Evolutionary conservation across 2,888 invertebrate genomes (phyloP).

Genomic region (Diarsia dahlii): DNA sequence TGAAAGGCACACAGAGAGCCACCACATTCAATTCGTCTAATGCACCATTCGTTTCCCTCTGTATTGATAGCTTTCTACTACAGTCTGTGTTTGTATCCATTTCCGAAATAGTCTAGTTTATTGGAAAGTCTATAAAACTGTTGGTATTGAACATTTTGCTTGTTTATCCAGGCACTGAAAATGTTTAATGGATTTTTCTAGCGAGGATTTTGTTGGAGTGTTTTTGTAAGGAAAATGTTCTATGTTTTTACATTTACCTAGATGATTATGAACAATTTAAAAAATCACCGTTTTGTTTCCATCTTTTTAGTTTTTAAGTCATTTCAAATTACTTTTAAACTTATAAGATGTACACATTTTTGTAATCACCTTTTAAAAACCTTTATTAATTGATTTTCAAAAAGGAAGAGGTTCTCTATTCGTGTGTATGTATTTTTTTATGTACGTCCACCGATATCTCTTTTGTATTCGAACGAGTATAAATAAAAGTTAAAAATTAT

Average conservation of each 20-base stretch:
- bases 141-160: slow-evolving; percentile 37
- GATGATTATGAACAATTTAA: background rate
- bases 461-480: no score
- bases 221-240: background rate
- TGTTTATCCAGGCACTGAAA: slow-evolving; percentile 31
- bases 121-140: slow-evolving; percentile 43
- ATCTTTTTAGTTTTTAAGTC: no score
- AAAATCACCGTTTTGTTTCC: background rate
- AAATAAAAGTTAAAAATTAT: no score
- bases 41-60: slow-evolving; percentile 58
- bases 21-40: slow-evolving; percentile 61
- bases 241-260: background rate
- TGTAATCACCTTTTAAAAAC: no score
- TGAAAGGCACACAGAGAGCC: slow-evolving; percentile 51
- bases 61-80: slow-evolving; percentile 44
- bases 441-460: no score
- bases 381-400: no score
- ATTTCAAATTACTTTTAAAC: no score
- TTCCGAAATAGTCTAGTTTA: slow-evolving; percentile 41
- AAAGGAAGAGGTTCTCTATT: no score
- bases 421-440: no score
- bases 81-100: slow-evolving; percentile 39
- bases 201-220: background rate
- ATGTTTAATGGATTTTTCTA: slow-evolving; percentile 17
- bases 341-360: no score